These are phyloP conservation scores for Amphipoea lucens DNA, from an alignment of 2,888 invertebrate species.

Conservation along the genomic window DNA sequence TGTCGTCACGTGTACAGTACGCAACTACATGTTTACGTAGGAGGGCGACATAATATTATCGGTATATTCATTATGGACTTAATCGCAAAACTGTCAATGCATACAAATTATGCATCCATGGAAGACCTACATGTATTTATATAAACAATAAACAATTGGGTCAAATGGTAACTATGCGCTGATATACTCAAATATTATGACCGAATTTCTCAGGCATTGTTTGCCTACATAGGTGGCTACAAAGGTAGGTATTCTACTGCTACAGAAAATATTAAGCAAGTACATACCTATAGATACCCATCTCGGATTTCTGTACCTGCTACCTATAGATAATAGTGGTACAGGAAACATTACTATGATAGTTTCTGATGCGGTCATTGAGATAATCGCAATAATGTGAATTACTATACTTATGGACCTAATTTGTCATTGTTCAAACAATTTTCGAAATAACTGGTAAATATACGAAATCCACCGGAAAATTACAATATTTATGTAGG, in stretches of 20 bases:
- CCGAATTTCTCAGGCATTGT: background rate
- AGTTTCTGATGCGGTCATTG: slow-evolving; percentile 10
- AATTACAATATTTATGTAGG: slow-evolving; percentile 9
- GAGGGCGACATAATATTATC: background rate
- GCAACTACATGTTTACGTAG: slow-evolving; percentile 36
- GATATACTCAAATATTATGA: slow-evolving; percentile 22
- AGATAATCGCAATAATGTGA: slow-evolving; percentile 38
- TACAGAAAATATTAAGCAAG: background rate
- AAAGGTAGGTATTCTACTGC: background rate
- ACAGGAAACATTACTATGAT: slow-evolving; percentile 27
- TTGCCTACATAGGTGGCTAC: background rate
- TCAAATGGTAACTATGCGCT: slow-evolving; percentile 27
- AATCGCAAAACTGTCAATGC: slow-evolving; percentile 7
- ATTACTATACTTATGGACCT: slow-evolving; percentile 29
- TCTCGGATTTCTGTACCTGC: background rate
- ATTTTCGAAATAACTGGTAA: slow-evolving; percentile 32
- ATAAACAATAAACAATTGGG: slow-evolving; percentile 3
- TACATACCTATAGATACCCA: background rate
- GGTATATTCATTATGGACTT: slow-evolving; percentile 4
- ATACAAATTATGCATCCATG: slow-evolving; percentile 7
- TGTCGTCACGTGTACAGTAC: slow-evolving; percentile 24
- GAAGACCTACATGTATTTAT: background rate
- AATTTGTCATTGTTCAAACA: slow-evolving; percentile 11
- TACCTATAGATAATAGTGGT: background rate
- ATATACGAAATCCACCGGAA: slow-evolving; percentile 32